Conservation (phyloP, 2,797 vertebrate species). For the Phoeniculus purpureus region DNA sequence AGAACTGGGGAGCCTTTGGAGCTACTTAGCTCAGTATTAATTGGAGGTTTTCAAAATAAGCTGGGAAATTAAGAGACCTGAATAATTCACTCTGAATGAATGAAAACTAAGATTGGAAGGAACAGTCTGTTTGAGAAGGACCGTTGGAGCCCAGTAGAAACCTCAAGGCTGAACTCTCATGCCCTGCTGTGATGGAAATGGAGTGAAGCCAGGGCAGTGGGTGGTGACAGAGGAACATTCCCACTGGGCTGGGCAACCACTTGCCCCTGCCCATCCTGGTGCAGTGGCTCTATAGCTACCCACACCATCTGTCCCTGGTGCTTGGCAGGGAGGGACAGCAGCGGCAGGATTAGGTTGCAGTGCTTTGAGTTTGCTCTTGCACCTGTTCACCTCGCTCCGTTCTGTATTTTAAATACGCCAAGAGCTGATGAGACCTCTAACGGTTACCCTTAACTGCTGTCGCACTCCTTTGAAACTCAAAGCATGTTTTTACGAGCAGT, state of each 20-base stretch:
- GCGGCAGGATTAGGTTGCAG: background rate
- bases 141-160: accelerated
- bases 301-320: background rate
- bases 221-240: background rate
- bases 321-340: background rate
- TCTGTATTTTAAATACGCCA: background rate
- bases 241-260: background rate
- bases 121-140: background rate
- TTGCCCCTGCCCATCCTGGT: background rate
- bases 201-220: background rate
- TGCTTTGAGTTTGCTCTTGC: background rate
- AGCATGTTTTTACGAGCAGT: background rate
- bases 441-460: background rate
- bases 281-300: background rate
- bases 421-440: background rate
- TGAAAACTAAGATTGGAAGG: background rate
- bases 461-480: background rate
- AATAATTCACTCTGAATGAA: slow-evolving; percentile 23
- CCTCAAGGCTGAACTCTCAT: background rate
- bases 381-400: background rate
- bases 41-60: background rate
- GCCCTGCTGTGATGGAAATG: background rate
- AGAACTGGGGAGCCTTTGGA: background rate
- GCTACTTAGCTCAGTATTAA: background rate
- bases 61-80: background rate